Conservation (phyloP, 2,797 vertebrate genomes). For the Chelidonichthys spinosus region DNA sequence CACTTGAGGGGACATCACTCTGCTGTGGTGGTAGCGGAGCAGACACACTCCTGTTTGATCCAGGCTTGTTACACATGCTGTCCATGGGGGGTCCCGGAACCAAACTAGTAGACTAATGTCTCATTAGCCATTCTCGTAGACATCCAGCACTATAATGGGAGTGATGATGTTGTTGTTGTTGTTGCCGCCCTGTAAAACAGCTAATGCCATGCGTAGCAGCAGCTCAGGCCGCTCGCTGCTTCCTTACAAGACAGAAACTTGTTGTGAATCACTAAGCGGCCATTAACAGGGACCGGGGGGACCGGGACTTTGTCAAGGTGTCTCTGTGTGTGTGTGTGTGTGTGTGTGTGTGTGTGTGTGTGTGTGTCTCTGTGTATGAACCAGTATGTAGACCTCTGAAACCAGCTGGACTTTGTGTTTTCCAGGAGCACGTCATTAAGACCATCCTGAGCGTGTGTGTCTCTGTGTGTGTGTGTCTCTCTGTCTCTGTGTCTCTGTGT, state of each 20-base stretch:
- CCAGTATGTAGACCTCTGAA: not conserved
- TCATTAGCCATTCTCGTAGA: constrained; percentile 77
- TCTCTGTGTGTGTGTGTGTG: constrained; percentile 36
- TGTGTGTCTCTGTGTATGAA: constrained; percentile 18
- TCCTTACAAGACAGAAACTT: constrained; percentile 67
- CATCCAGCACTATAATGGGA: constrained; percentile 53
- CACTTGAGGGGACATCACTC: not conserved
- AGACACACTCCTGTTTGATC: not conserved
- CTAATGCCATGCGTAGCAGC: constrained; percentile 80
- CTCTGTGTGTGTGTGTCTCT: too few relatives aligned
- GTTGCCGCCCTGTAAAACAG: constrained; percentile 72
- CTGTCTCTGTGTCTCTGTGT: too few relatives aligned
- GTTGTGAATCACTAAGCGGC: constrained; percentile 79
- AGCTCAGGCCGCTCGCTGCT: constrained; percentile 56
- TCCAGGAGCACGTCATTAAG: constrained; percentile 93
- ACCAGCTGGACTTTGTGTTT: constrained; percentile 43
- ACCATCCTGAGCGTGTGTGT: too few relatives aligned
- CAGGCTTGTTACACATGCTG: constrained; percentile 17
- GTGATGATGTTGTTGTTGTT: constrained; percentile 76
- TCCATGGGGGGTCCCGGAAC: constrained; percentile 44
- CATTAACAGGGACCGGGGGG: constrained; percentile 70
- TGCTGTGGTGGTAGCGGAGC: not conserved
- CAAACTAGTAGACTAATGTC: constrained; percentile 77
- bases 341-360: constrained; percentile 22
- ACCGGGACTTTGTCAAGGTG: constrained; percentile 33